These are phyloP conservation scores for Misgurnus mizolepis DNA, from an alignment of 2,113 vertebrate genomes.

Conservation along the genomic window DNA sequence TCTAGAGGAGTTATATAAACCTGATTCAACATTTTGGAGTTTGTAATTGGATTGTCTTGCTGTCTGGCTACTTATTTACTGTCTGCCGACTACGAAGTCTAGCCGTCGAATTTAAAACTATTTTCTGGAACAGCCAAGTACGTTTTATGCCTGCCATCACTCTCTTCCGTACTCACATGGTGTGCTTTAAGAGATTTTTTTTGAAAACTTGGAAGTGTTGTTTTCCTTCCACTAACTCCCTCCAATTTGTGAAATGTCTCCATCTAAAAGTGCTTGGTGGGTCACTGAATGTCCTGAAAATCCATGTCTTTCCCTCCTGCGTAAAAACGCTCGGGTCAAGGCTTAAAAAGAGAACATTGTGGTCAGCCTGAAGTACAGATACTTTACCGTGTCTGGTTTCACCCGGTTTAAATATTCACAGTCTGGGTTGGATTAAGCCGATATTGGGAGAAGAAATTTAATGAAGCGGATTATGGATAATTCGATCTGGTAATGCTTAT, in stretches of 20 bases:
- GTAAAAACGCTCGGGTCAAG: conserved; percentile 51
- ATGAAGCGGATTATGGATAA: conserved; percentile 24
- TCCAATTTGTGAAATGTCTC: conserved; percentile 50
- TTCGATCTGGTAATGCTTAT: not conserved
- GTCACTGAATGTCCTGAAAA: conserved; percentile 53
- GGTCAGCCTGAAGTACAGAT: conserved; percentile 46
- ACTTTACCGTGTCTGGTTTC: conserved; percentile 55
- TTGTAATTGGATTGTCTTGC: conserved; percentile 55
- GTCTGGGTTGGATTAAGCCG: conserved; percentile 46
- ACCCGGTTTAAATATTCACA: conserved; percentile 45
- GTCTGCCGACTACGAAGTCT: conserved; percentile 51
- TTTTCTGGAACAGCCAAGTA: conserved; percentile 37
- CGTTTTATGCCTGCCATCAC: conserved; percentile 43
- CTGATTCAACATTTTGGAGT: conserved; percentile 41
- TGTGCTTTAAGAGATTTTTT: conserved; percentile 46
- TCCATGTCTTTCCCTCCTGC: conserved; percentile 61
- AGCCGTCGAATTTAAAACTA: conserved; percentile 47
- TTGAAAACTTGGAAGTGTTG: conserved; percentile 61
- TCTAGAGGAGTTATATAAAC: no score
- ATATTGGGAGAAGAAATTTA: conserved; percentile 51
- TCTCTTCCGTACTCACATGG: conserved; percentile 37
- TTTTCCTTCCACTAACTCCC: conserved; percentile 62
- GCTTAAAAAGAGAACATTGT: conserved; percentile 59
- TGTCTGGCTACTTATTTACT: conserved; percentile 60
- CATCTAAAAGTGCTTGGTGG: conserved; percentile 62